Evolutionary conservation across 2,113 vertebrate genomes (phyloP).

Genomic region (Girardinichthys multiradiatus): DNA sequence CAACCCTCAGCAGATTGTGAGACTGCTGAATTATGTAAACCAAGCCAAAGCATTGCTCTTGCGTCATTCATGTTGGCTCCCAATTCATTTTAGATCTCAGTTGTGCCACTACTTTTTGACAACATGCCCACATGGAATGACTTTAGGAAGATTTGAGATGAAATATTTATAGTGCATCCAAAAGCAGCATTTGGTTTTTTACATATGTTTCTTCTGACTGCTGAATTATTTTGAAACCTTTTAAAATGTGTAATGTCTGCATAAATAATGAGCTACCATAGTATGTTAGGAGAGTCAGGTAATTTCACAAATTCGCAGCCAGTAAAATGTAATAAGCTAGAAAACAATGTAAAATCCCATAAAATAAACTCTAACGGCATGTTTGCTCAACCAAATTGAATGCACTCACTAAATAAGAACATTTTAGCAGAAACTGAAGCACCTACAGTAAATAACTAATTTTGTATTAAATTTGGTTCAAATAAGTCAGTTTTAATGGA

Average conservation of each 20-base stretch:
- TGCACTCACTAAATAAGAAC: no score
- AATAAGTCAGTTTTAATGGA: no score
- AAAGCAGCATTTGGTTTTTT: slow-evolving; percentile 32
- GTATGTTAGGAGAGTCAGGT: no score
- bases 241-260: slow-evolving; percentile 18
- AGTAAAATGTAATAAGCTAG: no score
- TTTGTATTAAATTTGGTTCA: no score
- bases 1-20: slow-evolving; percentile 36
- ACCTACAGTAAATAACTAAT: no score
- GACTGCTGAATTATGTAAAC: slow-evolving; percentile 51
- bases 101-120: slow-evolving; percentile 44
- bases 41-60: slow-evolving; percentile 18
- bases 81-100: slow-evolving; percentile 50
- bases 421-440: no score
- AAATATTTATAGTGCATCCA: slow-evolving; percentile 43
- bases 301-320: no score
- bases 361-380: no score
- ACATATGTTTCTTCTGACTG: slow-evolving; percentile 19
- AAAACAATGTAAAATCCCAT: no score
- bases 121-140: slow-evolving; percentile 28
- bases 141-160: slow-evolving; percentile 14
- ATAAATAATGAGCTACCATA: background rate
- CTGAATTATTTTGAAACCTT: background rate
- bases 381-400: no score
- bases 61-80: slow-evolving; percentile 46